Conservation (phyloP, 2,797 vertebrate genomes). For the Pangasius krempfi region DNA sequence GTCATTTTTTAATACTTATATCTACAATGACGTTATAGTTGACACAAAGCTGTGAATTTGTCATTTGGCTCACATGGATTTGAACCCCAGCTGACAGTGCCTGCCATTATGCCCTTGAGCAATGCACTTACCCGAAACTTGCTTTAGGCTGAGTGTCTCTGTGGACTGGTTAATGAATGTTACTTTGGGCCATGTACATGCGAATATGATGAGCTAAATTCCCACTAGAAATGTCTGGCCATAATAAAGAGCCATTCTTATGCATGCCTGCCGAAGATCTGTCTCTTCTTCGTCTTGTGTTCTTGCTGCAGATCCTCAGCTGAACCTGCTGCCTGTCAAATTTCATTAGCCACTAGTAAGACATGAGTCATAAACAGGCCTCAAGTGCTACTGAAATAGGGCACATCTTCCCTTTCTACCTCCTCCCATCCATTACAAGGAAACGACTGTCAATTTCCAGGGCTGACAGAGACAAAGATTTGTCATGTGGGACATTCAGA, state of each 20-base stretch:
- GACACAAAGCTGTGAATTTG: neutral
- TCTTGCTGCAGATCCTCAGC: conserved; percentile 66
- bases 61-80: neutral
- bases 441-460: conserved; percentile 15
- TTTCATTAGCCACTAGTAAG: conserved; percentile 65
- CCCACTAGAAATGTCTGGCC: neutral
- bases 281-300: neutral
- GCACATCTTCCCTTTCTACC: conserved; percentile 30
- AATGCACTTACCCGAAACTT: neutral
- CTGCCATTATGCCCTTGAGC: neutral
- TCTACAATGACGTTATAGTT: neutral
- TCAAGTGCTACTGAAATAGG: conserved; percentile 59
- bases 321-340: conserved; percentile 75
- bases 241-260: neutral
- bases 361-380: conserved; percentile 60
- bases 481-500: conserved; percentile 59
- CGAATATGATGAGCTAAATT: neutral
- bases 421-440: neutral
- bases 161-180: neutral
- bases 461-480: conserved; percentile 49
- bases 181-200: neutral
- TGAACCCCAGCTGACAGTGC: neutral
- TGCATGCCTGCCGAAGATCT: conserved; percentile 10
- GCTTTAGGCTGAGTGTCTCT: conserved; percentile 1
- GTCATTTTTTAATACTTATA: neutral